A percentile compares a stretch with the other conserved stretches of the same genome.
These are phyloP conservation scores for Cephus nigrinus DNA, from an alignment of 2,888 invertebrate species.

Conservation along the genomic window DNA sequence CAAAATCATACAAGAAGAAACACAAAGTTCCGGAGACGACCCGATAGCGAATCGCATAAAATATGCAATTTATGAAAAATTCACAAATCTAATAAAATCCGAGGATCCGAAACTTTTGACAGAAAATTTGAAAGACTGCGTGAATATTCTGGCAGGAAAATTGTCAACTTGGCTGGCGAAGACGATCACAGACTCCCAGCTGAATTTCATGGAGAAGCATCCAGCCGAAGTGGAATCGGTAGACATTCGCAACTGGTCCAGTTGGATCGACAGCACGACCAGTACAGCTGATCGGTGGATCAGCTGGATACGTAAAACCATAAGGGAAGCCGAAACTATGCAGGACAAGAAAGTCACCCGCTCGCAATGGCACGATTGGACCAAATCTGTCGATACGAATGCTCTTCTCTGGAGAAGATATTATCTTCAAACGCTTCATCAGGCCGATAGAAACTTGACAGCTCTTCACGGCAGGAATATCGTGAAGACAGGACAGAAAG, in stretches of 20 bases:
- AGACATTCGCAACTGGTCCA: slow-evolving; percentile 46
- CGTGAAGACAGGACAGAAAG: slow-evolving; percentile 38
- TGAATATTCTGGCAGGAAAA: slow-evolving; percentile 50
- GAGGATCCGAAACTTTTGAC: slow-evolving; percentile 39
- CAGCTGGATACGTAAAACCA: slow-evolving; percentile 43
- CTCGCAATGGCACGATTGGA: slow-evolving; percentile 44
- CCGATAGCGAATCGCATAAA: slow-evolving; percentile 47
- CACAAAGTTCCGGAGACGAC: slow-evolving; percentile 39
- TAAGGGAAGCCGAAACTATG: slow-evolving; percentile 39
- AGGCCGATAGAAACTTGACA: slow-evolving; percentile 42
- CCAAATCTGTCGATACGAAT: slow-evolving; percentile 38
- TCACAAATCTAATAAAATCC: slow-evolving; percentile 32
- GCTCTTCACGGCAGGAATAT: slow-evolving; percentile 43
- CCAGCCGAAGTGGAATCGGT: slow-evolving; percentile 45
- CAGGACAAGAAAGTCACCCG: slow-evolving; percentile 33
- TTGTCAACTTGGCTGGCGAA: slow-evolving; percentile 47
- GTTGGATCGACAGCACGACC: slow-evolving; percentile 42
- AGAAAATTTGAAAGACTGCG: slow-evolving; percentile 33
- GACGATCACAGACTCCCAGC: slow-evolving; percentile 39
- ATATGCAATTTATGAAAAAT: slow-evolving; percentile 49
- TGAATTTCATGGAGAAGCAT: slow-evolving; percentile 35
- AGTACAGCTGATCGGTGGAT: slow-evolving; percentile 46
- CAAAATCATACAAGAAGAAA: slow-evolving; percentile 38
- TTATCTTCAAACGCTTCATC: slow-evolving; percentile 43
- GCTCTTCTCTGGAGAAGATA: slow-evolving; percentile 46